phyloP scores from a whole-genome alignment of 2,113 vertebrate genomes.

The Pelvicachromis taeniatus region DNA sequence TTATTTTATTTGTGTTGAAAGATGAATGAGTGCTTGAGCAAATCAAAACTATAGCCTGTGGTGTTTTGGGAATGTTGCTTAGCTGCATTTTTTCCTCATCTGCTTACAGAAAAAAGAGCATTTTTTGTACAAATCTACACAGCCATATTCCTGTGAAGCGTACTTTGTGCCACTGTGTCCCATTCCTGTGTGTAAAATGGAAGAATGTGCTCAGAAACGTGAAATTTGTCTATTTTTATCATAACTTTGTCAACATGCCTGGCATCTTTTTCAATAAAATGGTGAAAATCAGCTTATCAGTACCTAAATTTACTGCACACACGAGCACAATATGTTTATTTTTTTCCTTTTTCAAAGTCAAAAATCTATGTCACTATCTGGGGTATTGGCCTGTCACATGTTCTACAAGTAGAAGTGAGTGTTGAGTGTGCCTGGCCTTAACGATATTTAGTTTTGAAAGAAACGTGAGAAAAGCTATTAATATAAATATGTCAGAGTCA shows the following conservation, averaged over 20 bases:
- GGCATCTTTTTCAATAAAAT: conserved; percentile 32
- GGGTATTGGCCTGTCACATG: not conserved
- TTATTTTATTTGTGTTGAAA: not conserved
- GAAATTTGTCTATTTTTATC: conserved; percentile 31
- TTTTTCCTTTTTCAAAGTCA: not conserved
- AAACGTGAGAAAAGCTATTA: not conserved
- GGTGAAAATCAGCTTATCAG: not conserved
- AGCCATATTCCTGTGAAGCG: conserved; percentile 9
- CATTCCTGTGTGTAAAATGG: not conserved
- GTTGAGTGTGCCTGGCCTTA: not conserved
- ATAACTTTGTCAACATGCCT: conserved; percentile 2
- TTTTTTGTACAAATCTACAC: conserved; percentile 5
- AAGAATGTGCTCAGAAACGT: not conserved
- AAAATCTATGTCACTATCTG: not conserved
- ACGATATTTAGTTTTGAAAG: not conserved
- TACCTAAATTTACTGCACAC: accelerated
- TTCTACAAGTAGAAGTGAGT: not conserved
- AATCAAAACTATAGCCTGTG: conserved; percentile 3
- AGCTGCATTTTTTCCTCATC: not conserved
- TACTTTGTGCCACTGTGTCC: conserved; percentile 13
- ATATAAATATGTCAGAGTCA: not conserved
- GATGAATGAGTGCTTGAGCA: not conserved
- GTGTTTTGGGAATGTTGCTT: not conserved
- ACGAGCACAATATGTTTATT: not conserved
- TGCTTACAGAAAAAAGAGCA: not conserved